Evolutionary conservation across 1,140 invertebrate genomes (phyloP).

Genomic region (Maniola jurtina): DNA sequence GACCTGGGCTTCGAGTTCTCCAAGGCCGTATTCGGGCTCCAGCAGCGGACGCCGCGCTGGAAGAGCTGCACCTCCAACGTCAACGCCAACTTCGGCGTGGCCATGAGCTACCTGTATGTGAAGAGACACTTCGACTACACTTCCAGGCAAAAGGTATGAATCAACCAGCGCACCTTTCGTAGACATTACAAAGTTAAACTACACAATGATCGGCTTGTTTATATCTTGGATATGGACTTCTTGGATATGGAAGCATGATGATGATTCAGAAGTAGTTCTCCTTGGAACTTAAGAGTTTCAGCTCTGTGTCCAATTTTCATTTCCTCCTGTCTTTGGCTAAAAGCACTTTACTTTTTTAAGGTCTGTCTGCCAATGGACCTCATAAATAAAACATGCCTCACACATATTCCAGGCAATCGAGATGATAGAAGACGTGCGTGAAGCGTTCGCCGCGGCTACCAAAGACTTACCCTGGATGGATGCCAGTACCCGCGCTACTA

Average conservation of each 20-base stretch:
- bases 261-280: no score
- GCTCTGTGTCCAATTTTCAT: no score
- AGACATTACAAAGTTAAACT: no score
- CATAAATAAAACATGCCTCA: background rate
- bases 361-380: no score
- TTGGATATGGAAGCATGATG: no score
- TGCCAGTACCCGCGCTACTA: conserved; percentile 80
- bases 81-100: conserved; percentile 88
- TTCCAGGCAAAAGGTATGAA: conserved; percentile 82
- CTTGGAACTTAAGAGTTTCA: no score
- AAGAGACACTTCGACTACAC: conserved; percentile 84
- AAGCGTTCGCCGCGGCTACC: conserved; percentile 86
- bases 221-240: no score
- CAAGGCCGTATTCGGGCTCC: conserved; percentile 81
- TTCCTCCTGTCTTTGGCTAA: no score
- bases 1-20: conserved; percentile 82
- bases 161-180: background rate
- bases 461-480: conserved; percentile 89
- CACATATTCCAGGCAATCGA: conserved; percentile 79
- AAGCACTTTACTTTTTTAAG: no score
- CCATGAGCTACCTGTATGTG: conserved; percentile 88
- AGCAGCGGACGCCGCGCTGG: conserved; percentile 83
- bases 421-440: conserved; percentile 87
- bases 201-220: no score
- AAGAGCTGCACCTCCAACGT: conserved; percentile 86